A percentile compares a stretch with the other conserved stretches of the same genome.
These are phyloP conservation scores for Temnothorax nylanderi DNA, from an alignment of 1,140 invertebrate genomes.

Conservation along the genomic window DNA sequence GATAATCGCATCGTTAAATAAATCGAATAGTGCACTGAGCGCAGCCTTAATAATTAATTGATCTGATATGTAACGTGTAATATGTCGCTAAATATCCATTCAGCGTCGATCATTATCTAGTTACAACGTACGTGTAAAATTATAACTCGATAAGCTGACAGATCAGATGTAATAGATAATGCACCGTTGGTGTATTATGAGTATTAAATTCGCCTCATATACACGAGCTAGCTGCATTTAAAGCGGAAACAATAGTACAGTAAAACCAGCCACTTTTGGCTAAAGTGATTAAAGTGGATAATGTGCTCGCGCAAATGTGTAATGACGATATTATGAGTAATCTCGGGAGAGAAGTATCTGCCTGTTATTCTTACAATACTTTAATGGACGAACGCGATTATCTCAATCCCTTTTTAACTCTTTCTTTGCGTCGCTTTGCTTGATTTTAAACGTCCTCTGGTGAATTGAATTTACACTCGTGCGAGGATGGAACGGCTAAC, in stretches of 20 bases:
- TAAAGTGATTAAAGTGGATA: neutral
- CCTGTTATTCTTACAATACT: neutral
- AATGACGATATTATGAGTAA: neutral
- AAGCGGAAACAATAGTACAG: slow-evolving; percentile 21
- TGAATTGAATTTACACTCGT: slow-evolving; percentile 6
- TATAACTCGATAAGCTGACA: slow-evolving; percentile 48
- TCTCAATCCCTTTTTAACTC: neutral
- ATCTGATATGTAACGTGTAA: slow-evolving; percentile 34
- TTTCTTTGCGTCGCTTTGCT: neutral
- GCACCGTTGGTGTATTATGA: neutral
- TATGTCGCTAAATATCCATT: slow-evolving; percentile 36
- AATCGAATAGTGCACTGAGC: neutral
- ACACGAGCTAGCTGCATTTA: neutral
- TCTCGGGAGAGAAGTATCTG: neutral
- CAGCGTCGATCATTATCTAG: slow-evolving; percentile 26
- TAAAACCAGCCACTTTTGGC: slow-evolving; percentile 2
- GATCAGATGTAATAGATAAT: slow-evolving; percentile 44
- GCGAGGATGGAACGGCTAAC: slow-evolving; percentile 41
- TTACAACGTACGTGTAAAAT: slow-evolving; percentile 36
- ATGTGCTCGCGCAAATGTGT: neutral
- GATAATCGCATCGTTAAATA: slow-evolving; percentile 24
- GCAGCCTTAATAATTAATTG: slow-evolving; percentile 34
- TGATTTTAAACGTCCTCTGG: slow-evolving; percentile 63
- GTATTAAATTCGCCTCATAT: slow-evolving; percentile 7
- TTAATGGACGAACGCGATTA: neutral